Base-by-base conservation (phyloP, 1,140 invertebrate genomes). In the Mya arenaria region DNA sequence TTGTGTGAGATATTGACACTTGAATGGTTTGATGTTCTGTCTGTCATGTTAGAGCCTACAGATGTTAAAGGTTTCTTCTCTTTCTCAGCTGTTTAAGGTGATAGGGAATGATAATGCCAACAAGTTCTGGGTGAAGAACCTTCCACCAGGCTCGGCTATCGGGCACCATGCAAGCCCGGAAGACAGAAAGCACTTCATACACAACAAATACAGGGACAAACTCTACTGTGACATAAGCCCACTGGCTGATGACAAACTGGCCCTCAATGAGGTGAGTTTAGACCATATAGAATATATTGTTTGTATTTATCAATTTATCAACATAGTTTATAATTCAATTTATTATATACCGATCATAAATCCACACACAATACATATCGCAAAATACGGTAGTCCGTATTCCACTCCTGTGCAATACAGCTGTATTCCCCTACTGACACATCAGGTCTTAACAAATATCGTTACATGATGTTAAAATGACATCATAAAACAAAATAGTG, bases 101-200 rank as follows among this genome's bases (percentile, higher is more conserved):
- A 81, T 81, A 34, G 78, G 78, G 8, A 81, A 81, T 72, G 68
- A 81, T 10, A 81, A 81, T 63, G 78, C 65, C 23, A 81, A 81
- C 48, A 60, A 81, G 32, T 81, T 81, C 23, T 81, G 78, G 78
- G 28, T 63, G 28, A 62, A 60, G 52, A 81, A 72, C 32, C 37
- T 72, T 28, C 34, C 65, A 10, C 55, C 78, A 23, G 37, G 65
- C 19, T 13, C 25, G 19, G 37, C 52, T 10, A 81, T 81, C 28
- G 48, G 34, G 15, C 17, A 41, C n/a, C 19, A 60, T 37, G 52
- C 55, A 23, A 8, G 25, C 4, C 41, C n/a, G 13, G 66, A 62
- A 25, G 52, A 56, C 3, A 19, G 78, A 13, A 71, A 81, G 52
- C 56, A 71, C 25, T 58, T 60, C 56, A 81, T 81, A 17, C 28